These are phyloP conservation scores for Epizoanthus fatuus DNA, from an alignment of 92 coral and sea anemone genomes.

Conservation along the genomic window DNA sequence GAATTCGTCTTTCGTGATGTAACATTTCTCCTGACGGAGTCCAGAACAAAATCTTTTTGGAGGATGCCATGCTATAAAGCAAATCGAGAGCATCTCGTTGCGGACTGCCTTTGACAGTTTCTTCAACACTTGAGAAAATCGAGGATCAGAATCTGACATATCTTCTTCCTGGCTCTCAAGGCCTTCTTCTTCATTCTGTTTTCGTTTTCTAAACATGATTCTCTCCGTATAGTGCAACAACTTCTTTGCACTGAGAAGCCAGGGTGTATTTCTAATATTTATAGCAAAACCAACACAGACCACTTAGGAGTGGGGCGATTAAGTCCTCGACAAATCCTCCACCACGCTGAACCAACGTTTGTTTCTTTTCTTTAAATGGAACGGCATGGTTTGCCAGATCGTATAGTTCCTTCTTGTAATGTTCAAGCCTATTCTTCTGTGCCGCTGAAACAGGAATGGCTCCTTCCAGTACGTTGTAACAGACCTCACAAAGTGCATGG, in stretches of 20 bases:
- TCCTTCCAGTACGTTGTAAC: neutral
- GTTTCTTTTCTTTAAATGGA: slow-evolving; percentile 4
- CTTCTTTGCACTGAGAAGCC: neutral
- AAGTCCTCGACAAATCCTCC: no score
- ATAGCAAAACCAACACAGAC: neutral
- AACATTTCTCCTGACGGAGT: no score
- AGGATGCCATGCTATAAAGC: no score
- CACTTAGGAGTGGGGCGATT: slow-evolving; percentile 11
- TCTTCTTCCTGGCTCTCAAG: neutral
- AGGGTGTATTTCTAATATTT: neutral
- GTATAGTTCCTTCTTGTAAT: no score
- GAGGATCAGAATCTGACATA: neutral
- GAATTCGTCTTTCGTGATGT: no score
- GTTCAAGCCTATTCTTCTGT: neutral
- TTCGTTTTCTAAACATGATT: neutral
- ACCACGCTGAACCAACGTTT: neutral
- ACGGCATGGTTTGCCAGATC: neutral
- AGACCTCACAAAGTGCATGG: no score
- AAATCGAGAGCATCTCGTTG: no score
- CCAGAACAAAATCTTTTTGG: no score
- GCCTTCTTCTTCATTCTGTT: no score
- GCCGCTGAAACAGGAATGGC: neutral
- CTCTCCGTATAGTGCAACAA: neutral
- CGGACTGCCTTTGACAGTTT: no score
- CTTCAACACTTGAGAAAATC: neutral